Base-by-base conservation (phyloP, 1,140 invertebrate species). In the Sarcophaga peregrina region DNA sequence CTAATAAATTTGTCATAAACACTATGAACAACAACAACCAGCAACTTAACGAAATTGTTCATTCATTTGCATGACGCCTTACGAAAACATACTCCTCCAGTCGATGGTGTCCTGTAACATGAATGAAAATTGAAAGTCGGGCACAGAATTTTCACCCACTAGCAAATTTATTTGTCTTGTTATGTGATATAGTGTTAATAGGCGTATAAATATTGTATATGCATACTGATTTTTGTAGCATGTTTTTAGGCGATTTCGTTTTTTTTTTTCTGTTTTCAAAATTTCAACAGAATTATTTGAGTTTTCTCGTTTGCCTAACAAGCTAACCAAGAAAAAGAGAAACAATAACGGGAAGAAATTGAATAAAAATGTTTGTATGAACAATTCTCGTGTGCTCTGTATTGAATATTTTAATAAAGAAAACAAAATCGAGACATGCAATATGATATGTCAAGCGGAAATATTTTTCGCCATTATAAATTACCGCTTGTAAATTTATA, bases 1-100 rank as follows among this genome's bases (percentile, higher is more conserved):
- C n/a, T 58, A 15, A 58, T 58, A n/a, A 58, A 58, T 58, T 58
- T 58, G 54, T 58, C 54, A 58, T 58, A 58, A 58, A 58, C 25
- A 37, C 25, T 37, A 37, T 4, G 1, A 37, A 37, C 25, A 37
- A 37, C 25, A 37, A 37, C 25, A 37, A 4, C 25, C 25, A 37
- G 25, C 25, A 37, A 37, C 1, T 37, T 37, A 37, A 37, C 25
- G 25, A 37, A 37, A 37, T 37, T 37, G 25, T 37, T 37, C 25
- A 37, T 4, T 4, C 25, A 37, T 37, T 37, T 37, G 25, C 25
- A 37, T 37, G 25, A 37, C 25, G 25, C 1, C 25, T 37, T 37
- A 37, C 4, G 25, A 37, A 37, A 37, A 37, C 4, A 2, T 37
- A 37, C 25, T 37, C 25, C 25, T 37, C 25, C 4, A 37, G 25